Evolutionary conservation across 2,113 vertebrate species (phyloP).

Genomic region (Misgurnus anguillicaudatus): DNA sequence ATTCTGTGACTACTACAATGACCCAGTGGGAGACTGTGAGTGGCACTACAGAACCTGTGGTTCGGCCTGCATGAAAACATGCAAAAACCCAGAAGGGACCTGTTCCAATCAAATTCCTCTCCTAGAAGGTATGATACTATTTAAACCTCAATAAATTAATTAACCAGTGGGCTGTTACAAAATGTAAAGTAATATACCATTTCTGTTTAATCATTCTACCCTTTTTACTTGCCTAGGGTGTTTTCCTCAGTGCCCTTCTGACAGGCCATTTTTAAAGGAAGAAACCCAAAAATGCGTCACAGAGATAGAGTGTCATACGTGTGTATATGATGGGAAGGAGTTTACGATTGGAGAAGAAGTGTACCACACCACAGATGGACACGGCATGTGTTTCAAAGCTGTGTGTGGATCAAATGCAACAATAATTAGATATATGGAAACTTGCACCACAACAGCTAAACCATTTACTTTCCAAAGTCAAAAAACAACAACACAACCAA

Average conservation of each 20-base stretch:
- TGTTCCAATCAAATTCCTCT: slow-evolving; percentile 68
- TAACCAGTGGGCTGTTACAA: too few relatives aligned
- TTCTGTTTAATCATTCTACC: not conserved
- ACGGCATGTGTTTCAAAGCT: not conserved
- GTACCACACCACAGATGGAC: too few relatives aligned
- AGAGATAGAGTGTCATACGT: not conserved
- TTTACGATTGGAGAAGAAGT: too few relatives aligned
- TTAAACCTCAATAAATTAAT: not conserved
- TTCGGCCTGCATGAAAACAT: slow-evolving; percentile 71
- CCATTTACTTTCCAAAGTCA: slow-evolving; percentile 42
- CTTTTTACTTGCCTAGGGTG: slow-evolving; percentile 70
- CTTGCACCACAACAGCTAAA: not conserved
- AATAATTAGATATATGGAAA: slow-evolving; percentile 3
- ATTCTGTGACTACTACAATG: slow-evolving; percentile 80
- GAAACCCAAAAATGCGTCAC: slow-evolving; percentile 69
- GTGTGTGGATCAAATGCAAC: slow-evolving; percentile 13
- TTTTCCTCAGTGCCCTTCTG: slow-evolving; percentile 75
- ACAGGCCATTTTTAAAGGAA: slow-evolving; percentile 73
- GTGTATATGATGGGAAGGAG: too few relatives aligned
- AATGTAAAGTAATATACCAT: not conserved
- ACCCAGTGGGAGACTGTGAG: slow-evolving; percentile 65
- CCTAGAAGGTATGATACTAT: slow-evolving; percentile 67
- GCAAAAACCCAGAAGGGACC: slow-evolving; percentile 65
- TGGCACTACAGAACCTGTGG: slow-evolving; percentile 79
- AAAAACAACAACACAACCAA: too few relatives aligned